These are phyloP conservation scores for Threskiornis aethiopicus DNA, from an alignment of 2,797 vertebrate species.

Conservation along the genomic window DNA sequence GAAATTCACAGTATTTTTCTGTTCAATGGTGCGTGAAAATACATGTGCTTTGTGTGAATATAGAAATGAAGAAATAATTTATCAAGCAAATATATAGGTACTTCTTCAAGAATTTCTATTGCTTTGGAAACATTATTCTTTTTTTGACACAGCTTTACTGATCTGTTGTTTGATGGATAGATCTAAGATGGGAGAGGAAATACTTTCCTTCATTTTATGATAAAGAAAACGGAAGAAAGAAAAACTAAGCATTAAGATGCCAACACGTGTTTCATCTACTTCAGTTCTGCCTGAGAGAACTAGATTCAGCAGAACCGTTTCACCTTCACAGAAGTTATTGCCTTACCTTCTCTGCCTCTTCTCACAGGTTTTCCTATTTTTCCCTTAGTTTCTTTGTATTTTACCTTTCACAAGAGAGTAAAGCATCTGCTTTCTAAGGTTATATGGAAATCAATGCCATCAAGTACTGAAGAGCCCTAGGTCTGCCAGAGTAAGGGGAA, in stretches of 20 bases:
- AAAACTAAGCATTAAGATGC: background rate
- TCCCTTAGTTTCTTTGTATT: background rate
- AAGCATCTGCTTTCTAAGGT: background rate
- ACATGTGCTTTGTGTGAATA: background rate
- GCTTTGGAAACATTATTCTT: background rate
- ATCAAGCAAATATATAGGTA: background rate
- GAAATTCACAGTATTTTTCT: constrained; percentile 2
- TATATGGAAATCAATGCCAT: background rate
- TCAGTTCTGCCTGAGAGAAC: background rate
- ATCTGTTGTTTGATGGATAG: background rate
- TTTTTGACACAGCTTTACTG: background rate
- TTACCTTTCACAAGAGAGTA: background rate
- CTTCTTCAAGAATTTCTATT: background rate
- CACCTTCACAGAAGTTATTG: background rate
- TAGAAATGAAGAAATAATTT: constrained; percentile 28
- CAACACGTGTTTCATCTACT: background rate
- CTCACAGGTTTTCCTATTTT: background rate
- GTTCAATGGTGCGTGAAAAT: constrained; percentile 25
- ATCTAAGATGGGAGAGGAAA: background rate
- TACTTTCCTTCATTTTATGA: background rate
- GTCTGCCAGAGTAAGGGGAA: background rate
- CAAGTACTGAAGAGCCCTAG: background rate
- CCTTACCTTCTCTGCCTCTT: background rate
- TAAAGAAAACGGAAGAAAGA: background rate
- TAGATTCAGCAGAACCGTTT: background rate